These are phyloP conservation scores for Apis cerana DNA, from an alignment of 1,140 invertebrate species.

Conservation along the genomic window DNA sequence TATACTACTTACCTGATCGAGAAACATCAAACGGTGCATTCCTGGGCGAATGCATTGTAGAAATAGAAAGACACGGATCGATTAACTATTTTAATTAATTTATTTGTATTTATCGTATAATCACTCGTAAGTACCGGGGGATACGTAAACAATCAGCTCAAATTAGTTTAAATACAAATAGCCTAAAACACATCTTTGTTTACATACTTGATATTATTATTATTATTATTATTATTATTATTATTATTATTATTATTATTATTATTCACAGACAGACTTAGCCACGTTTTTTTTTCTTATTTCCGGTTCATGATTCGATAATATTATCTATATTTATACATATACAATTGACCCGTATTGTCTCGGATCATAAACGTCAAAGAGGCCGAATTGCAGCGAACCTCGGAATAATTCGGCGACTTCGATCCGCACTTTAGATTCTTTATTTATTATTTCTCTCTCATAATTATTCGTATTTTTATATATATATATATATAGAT, in stretches of 20 bases:
- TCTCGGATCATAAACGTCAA: slow-evolving; percentile 53
- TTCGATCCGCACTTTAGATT: slow-evolving; percentile 28
- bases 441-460: slow-evolving; percentile 15
- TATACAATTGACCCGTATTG: slow-evolving; percentile 64
- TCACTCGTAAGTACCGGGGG: slow-evolving; percentile 60
- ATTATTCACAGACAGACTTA: slow-evolving; percentile 60
- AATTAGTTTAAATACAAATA: slow-evolving; percentile 68
- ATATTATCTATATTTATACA: slow-evolving; percentile 57
- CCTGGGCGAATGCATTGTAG: too few species aligned
- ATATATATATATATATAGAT: slow-evolving; percentile 2
- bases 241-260: too few species aligned
- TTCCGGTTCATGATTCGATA: slow-evolving; percentile 23
- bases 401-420: slow-evolving; percentile 38
- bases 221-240: too few species aligned
- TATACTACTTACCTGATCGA: too few species aligned
- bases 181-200: slow-evolving; percentile 62
- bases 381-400: slow-evolving; percentile 35
- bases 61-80: neutral
- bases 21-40: too few species aligned
- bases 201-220: slow-evolving; percentile 48
- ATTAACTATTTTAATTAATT: slow-evolving; percentile 63
- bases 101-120: slow-evolving; percentile 67
- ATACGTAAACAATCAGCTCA: slow-evolving; percentile 67
- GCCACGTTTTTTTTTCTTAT: neutral
- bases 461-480: slow-evolving; percentile 1